Conservation (phyloP, 2,797 vertebrate species). For the Dipus sagitta region DNA sequence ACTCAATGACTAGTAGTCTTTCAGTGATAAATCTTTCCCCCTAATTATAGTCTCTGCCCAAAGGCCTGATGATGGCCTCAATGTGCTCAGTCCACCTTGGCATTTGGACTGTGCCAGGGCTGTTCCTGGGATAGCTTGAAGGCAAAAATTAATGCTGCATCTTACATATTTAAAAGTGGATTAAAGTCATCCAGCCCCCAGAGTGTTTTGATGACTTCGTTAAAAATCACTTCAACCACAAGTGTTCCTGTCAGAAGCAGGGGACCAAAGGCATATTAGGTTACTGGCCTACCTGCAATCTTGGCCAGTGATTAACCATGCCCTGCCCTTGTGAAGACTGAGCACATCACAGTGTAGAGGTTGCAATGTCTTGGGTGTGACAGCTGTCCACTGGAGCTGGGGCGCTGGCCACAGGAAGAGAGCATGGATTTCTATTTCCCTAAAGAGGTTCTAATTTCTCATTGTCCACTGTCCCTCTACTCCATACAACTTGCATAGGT, state of each 20-base stretch:
- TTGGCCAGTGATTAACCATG: slow-evolving; percentile 47
- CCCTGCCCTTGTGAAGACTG: background rate
- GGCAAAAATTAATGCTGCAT: background rate
- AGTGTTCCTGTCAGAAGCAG: background rate
- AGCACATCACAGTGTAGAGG: background rate
- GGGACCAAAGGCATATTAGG: background rate
- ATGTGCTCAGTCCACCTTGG: background rate
- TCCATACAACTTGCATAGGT: background rate
- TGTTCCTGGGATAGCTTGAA: background rate
- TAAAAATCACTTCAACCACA: slow-evolving; percentile 54
- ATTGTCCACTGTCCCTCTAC: background rate
- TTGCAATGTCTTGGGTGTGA: background rate
- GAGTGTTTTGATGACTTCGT: slow-evolving; percentile 26
- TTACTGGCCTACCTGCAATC: background rate
- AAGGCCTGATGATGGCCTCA: background rate
- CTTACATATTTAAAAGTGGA: background rate
- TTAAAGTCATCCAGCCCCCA: slow-evolving; percentile 7
- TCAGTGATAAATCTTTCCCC: background rate
- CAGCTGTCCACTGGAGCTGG: background rate
- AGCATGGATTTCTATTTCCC: background rate
- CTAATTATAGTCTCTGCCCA: background rate
- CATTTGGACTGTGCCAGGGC: background rate
- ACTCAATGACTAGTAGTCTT: background rate
- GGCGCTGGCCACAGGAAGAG: background rate
- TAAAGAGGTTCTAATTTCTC: background rate